phyloP scores from a whole-genome alignment of 2,113 vertebrate genomes.

The Oreochromis niloticus region DNA sequence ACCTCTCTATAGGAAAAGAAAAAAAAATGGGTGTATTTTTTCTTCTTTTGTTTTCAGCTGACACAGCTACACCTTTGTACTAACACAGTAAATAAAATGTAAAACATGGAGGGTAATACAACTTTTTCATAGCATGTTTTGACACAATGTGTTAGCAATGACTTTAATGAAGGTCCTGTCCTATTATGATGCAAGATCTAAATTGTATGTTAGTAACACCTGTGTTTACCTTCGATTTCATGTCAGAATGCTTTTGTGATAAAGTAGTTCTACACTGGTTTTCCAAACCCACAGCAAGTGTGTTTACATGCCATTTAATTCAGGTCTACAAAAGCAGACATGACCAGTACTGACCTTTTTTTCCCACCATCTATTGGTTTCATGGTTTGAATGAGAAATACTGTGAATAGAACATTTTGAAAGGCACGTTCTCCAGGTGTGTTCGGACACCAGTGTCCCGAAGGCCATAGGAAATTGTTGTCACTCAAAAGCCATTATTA shows the following conservation, averaged over 20 bases:
- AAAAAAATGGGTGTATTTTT: not conserved
- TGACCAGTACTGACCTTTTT: not conserved
- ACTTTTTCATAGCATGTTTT: not conserved
- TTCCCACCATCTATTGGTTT: not conserved
- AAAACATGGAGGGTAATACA: not conserved
- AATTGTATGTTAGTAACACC: not conserved
- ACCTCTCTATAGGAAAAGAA: not conserved
- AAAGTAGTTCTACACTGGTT: not conserved
- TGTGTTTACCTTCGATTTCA: not conserved
- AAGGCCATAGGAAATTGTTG: constrained; percentile 6
- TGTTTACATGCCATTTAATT: not conserved
- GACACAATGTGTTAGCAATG: not conserved
- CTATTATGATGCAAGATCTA: not conserved
- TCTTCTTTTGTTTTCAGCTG: not conserved
- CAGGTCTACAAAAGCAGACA: not conserved
- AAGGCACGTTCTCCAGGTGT: not conserved
- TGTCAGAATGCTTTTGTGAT: not conserved
- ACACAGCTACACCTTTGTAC: not conserved
- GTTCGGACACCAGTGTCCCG: not conserved
- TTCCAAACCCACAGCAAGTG: not conserved
- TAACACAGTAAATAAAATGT: not conserved
- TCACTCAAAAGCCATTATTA: not conserved
- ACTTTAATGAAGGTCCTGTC: not conserved
- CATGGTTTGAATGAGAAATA: not conserved
- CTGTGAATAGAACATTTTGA: not conserved